These are phyloP conservation scores for Drosophila orosa DNA, from an alignment of 1,140 invertebrate genomes.

Conservation along the genomic window DNA sequence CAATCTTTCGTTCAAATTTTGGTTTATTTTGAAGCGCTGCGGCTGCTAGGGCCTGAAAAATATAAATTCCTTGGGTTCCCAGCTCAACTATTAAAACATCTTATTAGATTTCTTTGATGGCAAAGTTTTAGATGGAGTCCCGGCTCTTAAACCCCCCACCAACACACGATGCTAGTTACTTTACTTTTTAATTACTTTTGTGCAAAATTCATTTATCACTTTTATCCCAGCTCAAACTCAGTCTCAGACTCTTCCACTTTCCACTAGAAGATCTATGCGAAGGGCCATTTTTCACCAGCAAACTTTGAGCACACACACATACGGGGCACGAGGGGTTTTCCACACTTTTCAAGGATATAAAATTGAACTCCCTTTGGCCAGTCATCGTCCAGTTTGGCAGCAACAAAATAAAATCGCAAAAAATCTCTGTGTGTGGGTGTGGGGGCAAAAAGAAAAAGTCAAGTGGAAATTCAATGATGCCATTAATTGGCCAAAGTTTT, in stretches of 20 bases:
- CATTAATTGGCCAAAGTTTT: slow-evolving; percentile 84
- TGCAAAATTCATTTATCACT: slow-evolving; percentile 83
- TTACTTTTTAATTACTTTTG: slow-evolving; percentile 83
- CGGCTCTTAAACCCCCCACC: slow-evolving; percentile 13
- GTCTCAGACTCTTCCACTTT: slow-evolving; percentile 41
- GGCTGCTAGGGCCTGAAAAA: slow-evolving; percentile 3
- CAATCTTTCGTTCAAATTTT: slow-evolving; percentile 65
- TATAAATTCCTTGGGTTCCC: slow-evolving; percentile 47
- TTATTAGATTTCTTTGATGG: slow-evolving; percentile 80
- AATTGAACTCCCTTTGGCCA: slow-evolving; percentile 80
- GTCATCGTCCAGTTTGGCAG: slow-evolving; percentile 79
- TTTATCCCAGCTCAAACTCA: slow-evolving; percentile 79
- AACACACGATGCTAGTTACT: slow-evolving; percentile 80
- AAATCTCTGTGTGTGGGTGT: slow-evolving; percentile 9
- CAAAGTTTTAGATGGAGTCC: slow-evolving; percentile 63
- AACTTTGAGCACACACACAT: slow-evolving; percentile 61
- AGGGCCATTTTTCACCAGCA: slow-evolving; percentile 76
- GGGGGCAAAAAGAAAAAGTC: slow-evolving; percentile 65
- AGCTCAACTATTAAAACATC: slow-evolving; percentile 79
- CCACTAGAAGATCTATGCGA: slow-evolving; percentile 68
- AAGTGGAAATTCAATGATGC: slow-evolving; percentile 83
- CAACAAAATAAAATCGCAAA: slow-evolving; percentile 49
- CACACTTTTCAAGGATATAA: slow-evolving; percentile 59
- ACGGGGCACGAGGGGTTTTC: not conserved
- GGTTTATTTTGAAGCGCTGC: slow-evolving; percentile 55